phyloP scores from a whole-genome alignment of 2,797 vertebrate species.

The Tapera naevia region DNA sequence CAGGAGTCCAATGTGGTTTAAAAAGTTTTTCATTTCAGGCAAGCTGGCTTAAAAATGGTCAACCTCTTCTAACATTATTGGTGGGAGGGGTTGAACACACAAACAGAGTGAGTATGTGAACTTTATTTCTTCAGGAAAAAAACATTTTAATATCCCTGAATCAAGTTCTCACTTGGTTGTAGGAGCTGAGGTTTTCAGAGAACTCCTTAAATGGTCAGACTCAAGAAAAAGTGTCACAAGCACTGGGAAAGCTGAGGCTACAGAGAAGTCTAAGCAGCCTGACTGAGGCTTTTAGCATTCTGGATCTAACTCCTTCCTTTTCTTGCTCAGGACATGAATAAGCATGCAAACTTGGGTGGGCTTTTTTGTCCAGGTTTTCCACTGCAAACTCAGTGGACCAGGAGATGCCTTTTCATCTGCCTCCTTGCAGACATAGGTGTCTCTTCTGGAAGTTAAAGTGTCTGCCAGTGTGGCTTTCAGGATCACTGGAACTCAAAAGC shows the following conservation, averaged over 20 bases:
- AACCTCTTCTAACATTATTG: neutral
- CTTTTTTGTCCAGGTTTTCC: neutral
- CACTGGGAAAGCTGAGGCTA: neutral
- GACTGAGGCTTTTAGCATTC: neutral
- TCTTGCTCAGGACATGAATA: neutral
- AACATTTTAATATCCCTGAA: rapidly evolving
- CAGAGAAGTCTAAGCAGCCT: too few species aligned
- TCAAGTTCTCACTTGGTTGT: neutral
- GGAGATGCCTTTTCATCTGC: neutral
- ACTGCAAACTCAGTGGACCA: neutral
- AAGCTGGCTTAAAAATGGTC: neutral
- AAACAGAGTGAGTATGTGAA: neutral
- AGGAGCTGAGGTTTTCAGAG: neutral
- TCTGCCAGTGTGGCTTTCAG: slow-evolving; percentile 26
- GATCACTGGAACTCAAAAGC: slow-evolving; percentile 33
- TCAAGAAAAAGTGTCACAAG: neutral
- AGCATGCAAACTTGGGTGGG: neutral
- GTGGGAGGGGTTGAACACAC: neutral
- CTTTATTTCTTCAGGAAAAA: neutral
- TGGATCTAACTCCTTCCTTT: neutral
- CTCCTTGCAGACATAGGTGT: neutral
- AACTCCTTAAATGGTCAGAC: neutral
- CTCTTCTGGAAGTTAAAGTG: neutral
- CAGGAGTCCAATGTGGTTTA: neutral
- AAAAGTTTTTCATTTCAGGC: neutral